Base-by-base conservation (phyloP, 2,113 vertebrate species). In the Zosterops lateralis region DNA sequence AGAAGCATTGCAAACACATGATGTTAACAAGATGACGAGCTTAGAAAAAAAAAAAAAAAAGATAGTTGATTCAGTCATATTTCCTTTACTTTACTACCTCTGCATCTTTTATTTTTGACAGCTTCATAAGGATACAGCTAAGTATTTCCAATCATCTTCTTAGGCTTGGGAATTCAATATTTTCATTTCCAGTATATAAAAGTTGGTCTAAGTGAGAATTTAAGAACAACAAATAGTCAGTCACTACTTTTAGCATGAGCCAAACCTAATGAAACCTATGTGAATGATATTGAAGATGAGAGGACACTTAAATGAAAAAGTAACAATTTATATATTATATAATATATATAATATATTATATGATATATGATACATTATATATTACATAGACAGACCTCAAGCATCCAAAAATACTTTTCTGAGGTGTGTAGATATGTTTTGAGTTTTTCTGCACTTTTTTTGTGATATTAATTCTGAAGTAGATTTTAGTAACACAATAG, bases 401-500 rank as follows among this genome's bases (percentile, higher is more conserved):
- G 18, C 50, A 42, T 50, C 34, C 26, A 44, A 71, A 96, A 62
- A 18, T 53, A 64, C 61, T 89, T 86, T 65, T 16, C 50, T 1
- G 0, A 71, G 18, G 68, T 0, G 3, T 51, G 12, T 17, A 66
- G 34, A 36, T 40, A 3, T 65, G 78, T 86, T 34, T 17, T 18
- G 17, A 58, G 22, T 20, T 74, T 89, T 72, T 87, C 60, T 58
- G 7, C 57, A 71, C 29, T 70, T 79, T 64, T 75, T 61, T 67
- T 78, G 50, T 48, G 81, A 67, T 86, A 88, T 60, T 78, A 89
- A 91, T 74, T 68, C 47, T 71, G 51, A 89, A 94, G 45, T 38
- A 76, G 57, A 87, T 81, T 90, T 96, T 84, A 75, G 50, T 47
- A 67, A 25, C 72, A 82, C 68, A 95, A 92, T 42, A 70, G 80